phyloP scores from a whole-genome alignment of 2,113 vertebrate species.

The Fulmarus glacialis region DNA sequence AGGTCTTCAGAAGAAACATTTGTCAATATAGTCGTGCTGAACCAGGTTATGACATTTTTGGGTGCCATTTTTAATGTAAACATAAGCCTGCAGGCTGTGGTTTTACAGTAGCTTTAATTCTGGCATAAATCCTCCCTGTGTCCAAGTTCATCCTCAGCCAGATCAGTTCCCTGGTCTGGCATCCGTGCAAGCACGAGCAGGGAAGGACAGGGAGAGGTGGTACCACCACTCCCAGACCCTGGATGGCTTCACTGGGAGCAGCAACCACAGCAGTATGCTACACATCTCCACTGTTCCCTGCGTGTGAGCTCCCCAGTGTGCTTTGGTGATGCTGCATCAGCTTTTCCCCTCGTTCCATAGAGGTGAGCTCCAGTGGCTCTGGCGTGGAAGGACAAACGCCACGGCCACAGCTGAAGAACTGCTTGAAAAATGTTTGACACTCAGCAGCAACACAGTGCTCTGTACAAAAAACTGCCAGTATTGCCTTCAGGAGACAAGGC shows the following conservation, averaged over 20 bases:
- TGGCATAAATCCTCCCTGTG: background rate
- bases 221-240: background rate
- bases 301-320: rapidly evolving
- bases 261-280: rapidly evolving
- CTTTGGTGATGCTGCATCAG: rapidly evolving
- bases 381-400: rapidly evolving
- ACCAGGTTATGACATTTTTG: background rate
- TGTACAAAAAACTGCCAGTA: background rate
- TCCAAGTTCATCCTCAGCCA: background rate
- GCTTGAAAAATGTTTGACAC: background rate
- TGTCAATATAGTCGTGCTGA: background rate
- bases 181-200: rapidly evolving
- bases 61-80: background rate
- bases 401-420: background rate
- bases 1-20: background rate
- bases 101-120: background rate
- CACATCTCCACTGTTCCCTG: background rate
- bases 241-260: background rate
- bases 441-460: background rate
- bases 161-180: background rate
- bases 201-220: background rate
- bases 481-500: background rate
- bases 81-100: background rate
- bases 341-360: background rate
- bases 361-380: background rate